Conservation (phyloP, 64 coral and sea anemone genomes). For the Dendronephthya gigantea region DNA sequence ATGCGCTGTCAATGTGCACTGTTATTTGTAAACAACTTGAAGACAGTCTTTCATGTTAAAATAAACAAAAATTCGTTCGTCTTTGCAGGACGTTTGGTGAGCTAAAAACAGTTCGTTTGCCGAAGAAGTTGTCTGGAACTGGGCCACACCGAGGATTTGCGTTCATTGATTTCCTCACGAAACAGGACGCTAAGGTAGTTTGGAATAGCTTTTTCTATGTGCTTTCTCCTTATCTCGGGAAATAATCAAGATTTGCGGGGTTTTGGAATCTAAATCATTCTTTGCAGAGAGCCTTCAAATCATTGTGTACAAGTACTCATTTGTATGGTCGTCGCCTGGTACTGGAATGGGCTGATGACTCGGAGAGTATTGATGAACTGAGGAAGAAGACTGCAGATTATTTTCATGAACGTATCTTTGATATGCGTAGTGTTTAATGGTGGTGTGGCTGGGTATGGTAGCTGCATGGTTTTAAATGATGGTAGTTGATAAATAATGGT, state of each 20-base stretch:
- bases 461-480: too few relatives aligned
- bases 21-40: too few relatives aligned
- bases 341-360: slow-evolving; percentile 89
- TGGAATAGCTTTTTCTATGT: too few relatives aligned
- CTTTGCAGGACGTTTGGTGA: slow-evolving; percentile 91
- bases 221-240: too few relatives aligned
- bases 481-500: too few relatives aligned
- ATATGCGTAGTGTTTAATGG: not conserved
- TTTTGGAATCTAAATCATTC: not conserved
- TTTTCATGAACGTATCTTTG: slow-evolving; percentile 93
- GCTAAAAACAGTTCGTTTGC: slow-evolving; percentile 75
- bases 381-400: slow-evolving; percentile 90
- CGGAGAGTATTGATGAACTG: slow-evolving; percentile 65
- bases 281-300: slow-evolving; percentile 69
- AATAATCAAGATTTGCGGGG: not conserved
- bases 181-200: slow-evolving; percentile 94
- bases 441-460: not conserved
- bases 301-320: slow-evolving; percentile 84
- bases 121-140: slow-evolving; percentile 63
- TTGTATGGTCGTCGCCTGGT: slow-evolving; percentile 89
- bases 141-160: slow-evolving; percentile 84
- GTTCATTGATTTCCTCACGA: slow-evolving; percentile 92
- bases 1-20: too few relatives aligned
- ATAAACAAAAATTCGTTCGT: not conserved
- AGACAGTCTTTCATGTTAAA: not conserved